Evolutionary conservation across 2,888 invertebrate species (phyloP), one percentile per base, ranked within the genome.

Genomic region (Bellardia pandia): DNA sequence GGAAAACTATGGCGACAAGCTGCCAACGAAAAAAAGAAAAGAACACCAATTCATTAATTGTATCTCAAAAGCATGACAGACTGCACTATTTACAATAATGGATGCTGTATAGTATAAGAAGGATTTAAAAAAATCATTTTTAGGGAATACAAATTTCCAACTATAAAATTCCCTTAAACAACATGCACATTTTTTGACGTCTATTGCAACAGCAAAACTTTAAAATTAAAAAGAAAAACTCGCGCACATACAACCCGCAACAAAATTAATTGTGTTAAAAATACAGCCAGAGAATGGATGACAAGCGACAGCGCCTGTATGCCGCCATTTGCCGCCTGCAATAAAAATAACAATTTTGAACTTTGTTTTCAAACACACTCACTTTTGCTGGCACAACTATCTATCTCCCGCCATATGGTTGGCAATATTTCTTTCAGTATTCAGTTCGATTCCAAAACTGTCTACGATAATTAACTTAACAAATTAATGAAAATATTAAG

Each of bases 181-280:
- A 56, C 53, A 16, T 37, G 9, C 30, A 62, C 33, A 40, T 60
- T 33, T 64, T 16, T n/a, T n/a, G n/a, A n/a, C n/a, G n/a, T n/a
- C n/a, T n/a, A n/a, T n/a, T n/a, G n/a, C n/a, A n/a, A n/a, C n/a
- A n/a, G n/a, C n/a, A n/a, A n/a, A n/a, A 75, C 71, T 66, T 71
- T 64, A 30, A 81, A 40, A 78, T 3, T 58, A 14, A 66, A 83
- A 58, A 40, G 30, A 68, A 60, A 66, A 78, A 74, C 58, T 48
- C 58, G 71, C 23, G 9, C 23, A 42, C 42, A 16, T 64, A 64
- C 23, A 23, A 23, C 72, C 66, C 83, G 72, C 66, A 48, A 72
- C 45, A 74, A 66, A 82, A 78, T 82, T 86, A 78, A 86, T 86
- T 86, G 77, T 78, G 82, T 82, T 81, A 60, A 77, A 86, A 81